Percentiles rank a stretch among this genome's conserved stretches.
These are phyloP conservation scores for Protobothrops mucrosquamatus DNA, from an alignment of 2,113 vertebrate species.

Conservation along the genomic window DNA sequence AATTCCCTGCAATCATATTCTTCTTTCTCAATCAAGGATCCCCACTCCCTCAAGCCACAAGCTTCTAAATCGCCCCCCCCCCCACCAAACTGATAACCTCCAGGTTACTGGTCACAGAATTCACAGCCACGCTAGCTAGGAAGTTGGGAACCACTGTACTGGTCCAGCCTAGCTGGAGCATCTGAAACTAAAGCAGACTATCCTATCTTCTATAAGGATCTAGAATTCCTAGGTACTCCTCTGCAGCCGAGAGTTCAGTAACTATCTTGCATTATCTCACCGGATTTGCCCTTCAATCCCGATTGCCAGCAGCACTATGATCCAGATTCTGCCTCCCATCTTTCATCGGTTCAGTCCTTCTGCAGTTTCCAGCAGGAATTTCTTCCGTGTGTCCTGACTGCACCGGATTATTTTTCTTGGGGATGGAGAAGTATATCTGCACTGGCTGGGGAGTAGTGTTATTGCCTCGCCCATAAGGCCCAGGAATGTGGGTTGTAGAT, in stretches of 20 bases:
- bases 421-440: constrained; percentile 17
- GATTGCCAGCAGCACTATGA: constrained; percentile 1
- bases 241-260: neutral
- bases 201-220: neutral
- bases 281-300: constrained; percentile 16
- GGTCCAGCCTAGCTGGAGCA: neutral
- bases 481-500: constrained; percentile 18
- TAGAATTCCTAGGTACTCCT: neutral
- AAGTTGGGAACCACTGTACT: neutral
- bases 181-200: neutral
- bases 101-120: neutral
- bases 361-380: neutral
- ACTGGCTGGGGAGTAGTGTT: neutral
- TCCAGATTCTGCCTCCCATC: constrained; percentile 14
- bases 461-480: constrained; percentile 5
- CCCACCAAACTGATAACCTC: neutral
- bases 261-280: neutral
- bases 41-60: neutral
- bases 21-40: neutral
- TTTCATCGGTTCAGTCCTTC: neutral
- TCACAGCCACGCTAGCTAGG: neutral
- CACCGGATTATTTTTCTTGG: neutral
- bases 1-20: neutral
- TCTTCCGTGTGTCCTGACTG: neutral
- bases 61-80: too few species aligned